A percentile compares a stretch with the other conserved stretches of the same genome.
These are phyloP conservation scores for Ylistrum balloti DNA, from an alignment of 1,140 invertebrate species.

Conservation along the genomic window DNA sequence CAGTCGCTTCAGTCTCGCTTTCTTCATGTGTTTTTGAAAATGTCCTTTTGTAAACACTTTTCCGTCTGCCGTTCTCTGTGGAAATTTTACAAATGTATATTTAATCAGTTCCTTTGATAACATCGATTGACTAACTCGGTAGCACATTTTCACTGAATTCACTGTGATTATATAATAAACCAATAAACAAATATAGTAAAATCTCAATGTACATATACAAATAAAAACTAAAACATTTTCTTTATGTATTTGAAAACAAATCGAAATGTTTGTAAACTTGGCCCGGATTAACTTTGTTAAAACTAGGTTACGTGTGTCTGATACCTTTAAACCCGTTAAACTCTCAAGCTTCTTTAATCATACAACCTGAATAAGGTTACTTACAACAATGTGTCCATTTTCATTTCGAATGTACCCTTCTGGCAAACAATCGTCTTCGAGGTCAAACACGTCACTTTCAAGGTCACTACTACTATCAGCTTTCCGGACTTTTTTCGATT, in stretches of 20 bases:
- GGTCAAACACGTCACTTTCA: constrained; percentile 52
- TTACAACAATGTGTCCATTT: constrained; percentile 49
- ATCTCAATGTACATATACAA: neutral
- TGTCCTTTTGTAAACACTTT: constrained; percentile 46
- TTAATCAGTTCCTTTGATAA: too few species aligned
- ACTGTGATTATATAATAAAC: neutral
- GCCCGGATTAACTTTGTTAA: neutral
- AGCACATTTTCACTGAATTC: too few species aligned
- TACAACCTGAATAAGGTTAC: neutral
- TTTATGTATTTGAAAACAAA: constrained; percentile 14
- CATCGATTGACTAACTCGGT: too few species aligned
- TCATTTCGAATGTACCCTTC: constrained; percentile 45
- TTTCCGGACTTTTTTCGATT: constrained; percentile 42
- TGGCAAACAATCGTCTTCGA: constrained; percentile 51
- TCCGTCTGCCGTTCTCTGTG: constrained; percentile 43
- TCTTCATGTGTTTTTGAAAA: constrained; percentile 43
- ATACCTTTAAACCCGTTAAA: neutral
- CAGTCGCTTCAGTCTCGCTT: constrained; percentile 44
- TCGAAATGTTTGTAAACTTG: constrained; percentile 19
- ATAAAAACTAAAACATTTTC: neutral
- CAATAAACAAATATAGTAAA: neutral
- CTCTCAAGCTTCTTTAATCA: neutral
- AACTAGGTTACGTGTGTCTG: neutral
- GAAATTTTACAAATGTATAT: too few species aligned
- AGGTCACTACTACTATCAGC: constrained; percentile 53